A percentile compares a stretch with the other conserved stretches of the same genome.
Conservation (phyloP, 2,888 invertebrate species). For the Aquatica leii region DNA sequence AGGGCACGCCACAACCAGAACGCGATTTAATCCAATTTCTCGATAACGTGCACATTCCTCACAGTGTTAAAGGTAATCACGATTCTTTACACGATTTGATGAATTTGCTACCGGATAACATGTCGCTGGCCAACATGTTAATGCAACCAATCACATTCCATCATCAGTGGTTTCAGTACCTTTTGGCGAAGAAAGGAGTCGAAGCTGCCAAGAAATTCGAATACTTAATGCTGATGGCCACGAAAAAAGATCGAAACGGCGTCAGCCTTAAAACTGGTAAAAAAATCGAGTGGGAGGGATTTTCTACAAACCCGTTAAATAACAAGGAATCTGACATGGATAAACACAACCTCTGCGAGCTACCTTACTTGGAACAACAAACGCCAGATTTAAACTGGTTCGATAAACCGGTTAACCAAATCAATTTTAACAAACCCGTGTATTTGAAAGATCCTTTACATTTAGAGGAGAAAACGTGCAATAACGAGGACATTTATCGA, state of each 20-base stretch:
- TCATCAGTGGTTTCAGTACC: constrained; percentile 64
- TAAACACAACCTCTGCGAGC: background rate
- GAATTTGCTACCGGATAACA: constrained; percentile 65
- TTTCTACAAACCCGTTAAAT: constrained; percentile 19
- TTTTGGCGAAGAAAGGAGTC: constrained; percentile 64
- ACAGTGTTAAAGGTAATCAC: constrained; percentile 42
- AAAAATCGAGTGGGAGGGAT: constrained; percentile 14
- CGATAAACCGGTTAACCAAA: constrained; percentile 55
- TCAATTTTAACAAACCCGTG: constrained; percentile 56
- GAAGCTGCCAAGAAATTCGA: constrained; percentile 67
- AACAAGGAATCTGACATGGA: background rate
- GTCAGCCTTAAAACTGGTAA: background rate
- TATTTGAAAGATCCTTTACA: constrained; percentile 51
- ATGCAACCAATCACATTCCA: constrained; percentile 60
- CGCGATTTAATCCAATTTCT: constrained; percentile 66
- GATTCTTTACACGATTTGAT: constrained; percentile 51
- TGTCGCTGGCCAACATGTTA: constrained; percentile 67
- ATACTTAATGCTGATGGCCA: constrained; percentile 49
- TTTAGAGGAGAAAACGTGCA: constrained; percentile 8
- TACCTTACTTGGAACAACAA: constrained; percentile 38
- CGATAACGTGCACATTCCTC: constrained; percentile 66
- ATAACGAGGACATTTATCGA: background rate
- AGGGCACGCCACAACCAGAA: constrained; percentile 43
- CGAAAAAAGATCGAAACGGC: constrained; percentile 26
- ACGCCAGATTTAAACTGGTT: constrained; percentile 55